Base-by-base conservation (phyloP, 2,797 vertebrate genomes). In the Argyrosomus regius region DNA sequence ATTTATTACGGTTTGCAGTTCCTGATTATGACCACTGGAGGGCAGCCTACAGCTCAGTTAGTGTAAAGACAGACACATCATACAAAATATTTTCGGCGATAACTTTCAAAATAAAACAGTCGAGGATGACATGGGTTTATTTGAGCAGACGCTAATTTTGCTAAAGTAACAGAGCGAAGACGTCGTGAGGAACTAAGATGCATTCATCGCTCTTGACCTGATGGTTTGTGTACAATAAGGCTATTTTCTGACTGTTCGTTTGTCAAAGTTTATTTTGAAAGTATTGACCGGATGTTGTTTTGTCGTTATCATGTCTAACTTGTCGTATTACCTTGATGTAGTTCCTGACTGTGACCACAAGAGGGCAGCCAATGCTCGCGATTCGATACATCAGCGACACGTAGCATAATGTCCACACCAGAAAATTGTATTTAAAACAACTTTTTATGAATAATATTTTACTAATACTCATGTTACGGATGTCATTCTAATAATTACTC, bases 71-170 rank as follows among this genome's bases (percentile, higher is more conserved):
- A 17, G 3, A 56, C 8, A 48, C 4, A 7, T 0, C 5, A 41
- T 3, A 13, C 14, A 8, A 35, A 9, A 2, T 0, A 0, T 10
- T 45, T 53, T 61, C 62, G 45, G 43, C 0, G 4, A 66, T n/a
- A 3, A 41, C 7, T 5, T 66, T 50, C 53, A 65, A 58, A 66
- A 11, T 50, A 58, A 75, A 65, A 49, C 3, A 3, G 7, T 0
- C 1, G 0, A 17, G 7, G 35, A 8, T 7, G 1, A 35, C 35
- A 35, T 35, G 6, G 31, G 31, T 35, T 35, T 35, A 35, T 35
- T 35, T 35, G 6, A 35, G 7, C 31, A 35, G 4, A 7, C 6
- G 16, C 54, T 17, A 8, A 9, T 6, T 56, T 54, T 26, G 12
- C 13, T 3, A 17, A 14, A 56, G 17, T 16, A 12, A 26, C 3